phyloP scores from a whole-genome alignment of 2,888 invertebrate species.

The Sesamia inferens region DNA sequence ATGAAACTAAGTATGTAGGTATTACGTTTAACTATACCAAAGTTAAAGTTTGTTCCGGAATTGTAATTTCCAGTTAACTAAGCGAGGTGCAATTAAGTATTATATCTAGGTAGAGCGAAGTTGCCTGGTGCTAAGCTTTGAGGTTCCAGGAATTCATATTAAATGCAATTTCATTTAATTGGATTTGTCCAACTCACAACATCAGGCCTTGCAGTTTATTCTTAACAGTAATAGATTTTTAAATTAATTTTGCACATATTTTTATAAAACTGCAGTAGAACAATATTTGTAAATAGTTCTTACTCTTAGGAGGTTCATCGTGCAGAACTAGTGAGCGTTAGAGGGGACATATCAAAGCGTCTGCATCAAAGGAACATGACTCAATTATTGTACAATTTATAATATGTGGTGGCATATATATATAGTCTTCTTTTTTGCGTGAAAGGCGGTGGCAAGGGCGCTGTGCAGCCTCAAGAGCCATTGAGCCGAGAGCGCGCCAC shows the following conservation, averaged over 20 bases:
- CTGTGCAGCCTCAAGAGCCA: constrained; percentile 82
- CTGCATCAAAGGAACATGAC: constrained; percentile 28
- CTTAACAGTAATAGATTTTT: constrained; percentile 23
- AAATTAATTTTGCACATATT: constrained; percentile 8
- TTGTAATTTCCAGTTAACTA: constrained; percentile 73
- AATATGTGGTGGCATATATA: constrained; percentile 60
- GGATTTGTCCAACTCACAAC: constrained; percentile 51
- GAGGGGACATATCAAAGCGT: background rate
- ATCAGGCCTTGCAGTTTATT: constrained; percentile 49
- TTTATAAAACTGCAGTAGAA: background rate
- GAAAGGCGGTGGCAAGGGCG: constrained; percentile 80
- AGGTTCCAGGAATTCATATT: constrained; percentile 72
- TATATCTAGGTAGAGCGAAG: constrained; percentile 64
- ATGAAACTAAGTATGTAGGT: constrained; percentile 50
- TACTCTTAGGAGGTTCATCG: background rate
- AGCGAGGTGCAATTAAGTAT: constrained; percentile 67
- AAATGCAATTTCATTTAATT: constrained; percentile 69
- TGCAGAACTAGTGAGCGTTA: background rate
- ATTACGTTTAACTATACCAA: constrained; percentile 59
- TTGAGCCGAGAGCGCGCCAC: constrained; percentile 81
- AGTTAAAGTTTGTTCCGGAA: constrained; percentile 75
- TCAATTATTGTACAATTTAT: constrained; percentile 61
- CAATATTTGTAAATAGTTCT: background rate
- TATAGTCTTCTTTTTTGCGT: constrained; percentile 71
- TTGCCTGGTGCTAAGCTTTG: constrained; percentile 63